Evolutionary conservation across 2,113 vertebrate genomes (phyloP).

Genomic region (Neotragus pygmaeus): DNA sequence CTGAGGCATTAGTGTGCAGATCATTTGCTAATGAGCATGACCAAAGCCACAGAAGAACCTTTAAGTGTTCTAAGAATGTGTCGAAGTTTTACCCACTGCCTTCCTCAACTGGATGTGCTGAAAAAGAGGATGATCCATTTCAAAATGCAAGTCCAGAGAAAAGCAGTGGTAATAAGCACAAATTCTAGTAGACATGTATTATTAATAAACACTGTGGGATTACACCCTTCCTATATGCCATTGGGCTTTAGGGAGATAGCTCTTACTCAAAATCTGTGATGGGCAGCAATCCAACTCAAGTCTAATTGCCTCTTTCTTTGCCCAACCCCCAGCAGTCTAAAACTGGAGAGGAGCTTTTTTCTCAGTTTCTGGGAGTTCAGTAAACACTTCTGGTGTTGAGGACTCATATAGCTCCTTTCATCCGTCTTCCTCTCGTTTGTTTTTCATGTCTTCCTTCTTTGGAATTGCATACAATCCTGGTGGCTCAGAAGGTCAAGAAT

Average conservation of each 20-base stretch:
- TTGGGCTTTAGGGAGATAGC: accelerated
- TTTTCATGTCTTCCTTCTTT: background rate
- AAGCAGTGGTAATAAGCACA: background rate
- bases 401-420: too few relatives aligned
- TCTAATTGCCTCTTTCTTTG: background rate
- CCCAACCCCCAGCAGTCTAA: background rate
- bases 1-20: background rate
- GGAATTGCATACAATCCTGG: background rate
- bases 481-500: background rate
- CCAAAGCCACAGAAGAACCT: background rate
- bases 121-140: background rate
- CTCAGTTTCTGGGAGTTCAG: background rate
- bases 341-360: background rate
- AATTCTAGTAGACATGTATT: background rate
- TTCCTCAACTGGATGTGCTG: background rate
- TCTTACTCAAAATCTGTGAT: background rate
- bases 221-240: background rate
- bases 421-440: background rate
- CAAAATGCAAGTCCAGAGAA: background rate
- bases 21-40: slow-evolving; percentile 52
- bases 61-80: background rate
- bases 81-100: background rate
- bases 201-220: background rate
- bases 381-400: background rate
- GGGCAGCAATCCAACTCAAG: background rate